phyloP scores from a whole-genome alignment of 2,113 vertebrate genomes.

The Morone saxatilis region DNA sequence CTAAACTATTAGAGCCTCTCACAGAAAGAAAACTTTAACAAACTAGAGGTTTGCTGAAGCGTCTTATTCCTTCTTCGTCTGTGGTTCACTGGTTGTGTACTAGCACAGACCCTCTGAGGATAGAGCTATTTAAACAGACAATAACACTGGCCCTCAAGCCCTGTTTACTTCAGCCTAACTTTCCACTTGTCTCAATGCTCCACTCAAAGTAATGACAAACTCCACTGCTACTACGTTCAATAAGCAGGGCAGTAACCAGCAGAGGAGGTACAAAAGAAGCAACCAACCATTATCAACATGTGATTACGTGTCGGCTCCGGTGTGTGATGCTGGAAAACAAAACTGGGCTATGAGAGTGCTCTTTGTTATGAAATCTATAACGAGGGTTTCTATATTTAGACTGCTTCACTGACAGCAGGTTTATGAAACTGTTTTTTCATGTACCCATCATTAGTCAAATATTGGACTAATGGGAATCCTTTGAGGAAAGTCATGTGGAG shows the following conservation, averaged over 20 bases:
- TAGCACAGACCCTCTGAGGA: constrained; percentile 40
- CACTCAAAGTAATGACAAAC: constrained; percentile 41
- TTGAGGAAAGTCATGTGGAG: constrained; percentile 31
- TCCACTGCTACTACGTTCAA: constrained; percentile 11
- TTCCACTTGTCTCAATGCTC: constrained; percentile 49
- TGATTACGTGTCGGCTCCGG: constrained; percentile 44
- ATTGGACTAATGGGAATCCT: constrained; percentile 32
- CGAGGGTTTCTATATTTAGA: constrained; percentile 56
- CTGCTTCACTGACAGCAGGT: constrained; percentile 13
- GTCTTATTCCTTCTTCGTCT: constrained; percentile 35
- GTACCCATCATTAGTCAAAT: constrained; percentile 41
- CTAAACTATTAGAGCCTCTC: constrained; percentile 36
- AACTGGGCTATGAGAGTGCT: constrained; percentile 36
- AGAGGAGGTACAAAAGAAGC: constrained; percentile 60
- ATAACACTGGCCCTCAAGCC: constrained; percentile 41
- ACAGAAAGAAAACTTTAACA: constrained; percentile 37
- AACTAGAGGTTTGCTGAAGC: constrained; percentile 28
- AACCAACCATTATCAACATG: constrained; percentile 36
- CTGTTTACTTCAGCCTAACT: constrained; percentile 64
- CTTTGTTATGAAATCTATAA: constrained; percentile 56
- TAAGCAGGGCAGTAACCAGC: constrained; percentile 21
- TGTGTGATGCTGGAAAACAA: constrained; percentile 53
- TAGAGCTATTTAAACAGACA: constrained; percentile 68
- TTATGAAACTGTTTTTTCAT: constrained; percentile 49
- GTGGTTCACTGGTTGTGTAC: constrained; percentile 40